Evolutionary conservation across 2,888 invertebrate genomes (phyloP).

Genomic region (Epinotia demarniana): DNA sequence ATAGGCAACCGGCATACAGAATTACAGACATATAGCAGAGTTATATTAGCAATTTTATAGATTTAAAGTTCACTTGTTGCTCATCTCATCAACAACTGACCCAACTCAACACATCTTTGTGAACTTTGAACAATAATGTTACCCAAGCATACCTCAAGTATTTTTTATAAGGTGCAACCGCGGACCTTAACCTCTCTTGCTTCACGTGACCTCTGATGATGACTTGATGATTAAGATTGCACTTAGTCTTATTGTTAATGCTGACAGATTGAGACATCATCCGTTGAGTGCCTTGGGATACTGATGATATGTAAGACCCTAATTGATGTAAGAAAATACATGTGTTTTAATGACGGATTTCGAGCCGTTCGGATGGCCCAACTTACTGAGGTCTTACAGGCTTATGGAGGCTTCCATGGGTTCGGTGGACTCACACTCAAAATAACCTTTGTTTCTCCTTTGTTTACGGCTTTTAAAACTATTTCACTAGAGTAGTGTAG

Average conservation of each 20-base stretch:
- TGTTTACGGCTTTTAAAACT: too few relatives aligned
- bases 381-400: not conserved
- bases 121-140: slow-evolving; percentile 19
- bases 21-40: too few relatives aligned
- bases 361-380: not conserved
- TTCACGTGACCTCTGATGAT: slow-evolving; percentile 34
- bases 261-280: slow-evolving; percentile 31
- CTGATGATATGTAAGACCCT: not conserved
- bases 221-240: slow-evolving; percentile 36
- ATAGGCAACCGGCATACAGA: too few relatives aligned
- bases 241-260: slow-evolving; percentile 36
- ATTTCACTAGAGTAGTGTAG: too few relatives aligned
- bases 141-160: slow-evolving; percentile 22
- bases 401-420: too few relatives aligned
- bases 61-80: not conserved
- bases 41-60: too few relatives aligned
- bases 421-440: too few relatives aligned
- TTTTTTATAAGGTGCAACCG: slow-evolving; percentile 8
- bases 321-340: not conserved
- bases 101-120: not conserved
- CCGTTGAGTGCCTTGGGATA: slow-evolving; percentile 21
- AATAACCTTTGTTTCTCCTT: too few relatives aligned
- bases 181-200: slow-evolving; percentile 39
- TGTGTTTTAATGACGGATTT: not conserved
- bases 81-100: not conserved